These are phyloP conservation scores for Mastigias papua DNA, from an alignment of 30 jellyfish, hydroid and myxozoan species.

Conservation along the genomic window DNA sequence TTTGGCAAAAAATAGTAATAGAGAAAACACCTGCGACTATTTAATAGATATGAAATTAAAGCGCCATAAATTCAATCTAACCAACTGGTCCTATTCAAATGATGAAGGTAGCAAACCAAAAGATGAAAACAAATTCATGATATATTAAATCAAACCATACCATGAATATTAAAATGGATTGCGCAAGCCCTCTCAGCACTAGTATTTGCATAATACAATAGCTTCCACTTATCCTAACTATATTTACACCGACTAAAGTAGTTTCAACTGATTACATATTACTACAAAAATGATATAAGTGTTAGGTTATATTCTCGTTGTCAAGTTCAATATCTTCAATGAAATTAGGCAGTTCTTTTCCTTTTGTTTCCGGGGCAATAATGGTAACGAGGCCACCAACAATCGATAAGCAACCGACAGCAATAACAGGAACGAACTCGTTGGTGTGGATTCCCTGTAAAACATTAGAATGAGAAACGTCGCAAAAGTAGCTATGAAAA, in stretches of 20 bases:
- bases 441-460: slow-evolving; percentile 64
- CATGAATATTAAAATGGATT: background rate
- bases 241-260: too few species aligned
- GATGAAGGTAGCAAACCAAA: background rate
- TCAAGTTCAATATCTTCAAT: slow-evolving; percentile 57
- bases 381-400: slow-evolving; percentile 59
- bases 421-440: slow-evolving; percentile 49
- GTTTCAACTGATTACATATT: too few species aligned
- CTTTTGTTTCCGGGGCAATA: slow-evolving; percentile 77
- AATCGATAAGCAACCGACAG: slow-evolving; percentile 67
- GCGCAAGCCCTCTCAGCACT: background rate
- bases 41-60: slow-evolving; percentile 11
- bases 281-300: background rate
- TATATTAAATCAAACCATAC: background rate
- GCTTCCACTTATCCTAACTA: too few species aligned
- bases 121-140: slow-evolving; percentile 1
- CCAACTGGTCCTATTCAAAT: slow-evolving; percentile 42
- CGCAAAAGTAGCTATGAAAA: too few species aligned
- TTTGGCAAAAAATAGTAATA: background rate
- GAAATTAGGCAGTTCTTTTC: slow-evolving; percentile 48
- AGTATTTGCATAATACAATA: background rate
- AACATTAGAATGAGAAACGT: too few species aligned
- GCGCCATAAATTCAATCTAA: slow-evolving; percentile 15
- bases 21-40: slow-evolving; percentile 16
- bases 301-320: background rate